These are phyloP conservation scores for Tyrannus savana DNA, from an alignment of 2,113 vertebrate species.

Conservation along the genomic window DNA sequence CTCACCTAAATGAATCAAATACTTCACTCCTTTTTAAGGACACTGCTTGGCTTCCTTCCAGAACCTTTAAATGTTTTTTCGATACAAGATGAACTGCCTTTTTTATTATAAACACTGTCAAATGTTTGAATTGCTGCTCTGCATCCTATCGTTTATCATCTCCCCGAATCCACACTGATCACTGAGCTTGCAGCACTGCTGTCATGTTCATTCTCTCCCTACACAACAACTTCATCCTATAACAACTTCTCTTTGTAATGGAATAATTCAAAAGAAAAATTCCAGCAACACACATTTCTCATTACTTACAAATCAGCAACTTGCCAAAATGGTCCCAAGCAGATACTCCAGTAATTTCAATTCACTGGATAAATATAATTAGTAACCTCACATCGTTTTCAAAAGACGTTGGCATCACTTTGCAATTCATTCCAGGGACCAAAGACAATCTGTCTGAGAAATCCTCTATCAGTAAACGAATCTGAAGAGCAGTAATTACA, in stretches of 20 bases:
- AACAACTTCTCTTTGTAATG: not conserved
- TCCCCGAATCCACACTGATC: not conserved
- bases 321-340: not conserved
- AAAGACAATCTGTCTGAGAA: not conserved
- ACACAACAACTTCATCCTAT: not conserved
- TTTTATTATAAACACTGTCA: not conserved
- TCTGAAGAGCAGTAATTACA: not conserved
- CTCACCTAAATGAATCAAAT: not conserved
- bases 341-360: not conserved
- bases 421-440: not conserved
- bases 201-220: not conserved
- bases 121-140: not conserved
- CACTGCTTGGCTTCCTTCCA: not conserved
- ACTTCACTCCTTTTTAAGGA: not conserved
- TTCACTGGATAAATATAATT: not conserved
- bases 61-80: not conserved
- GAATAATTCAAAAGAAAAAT: not conserved
- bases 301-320: not conserved
- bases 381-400: not conserved
- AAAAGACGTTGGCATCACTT: not conserved
- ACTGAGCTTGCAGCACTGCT: not conserved
- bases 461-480: not conserved
- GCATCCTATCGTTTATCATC: not conserved
- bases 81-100: not conserved
- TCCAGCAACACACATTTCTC: not conserved